Evolutionary conservation across 2,113 vertebrate species (phyloP), one percentile per base, ranked within the genome.

Genomic region (Xenopus borealis): DNA sequence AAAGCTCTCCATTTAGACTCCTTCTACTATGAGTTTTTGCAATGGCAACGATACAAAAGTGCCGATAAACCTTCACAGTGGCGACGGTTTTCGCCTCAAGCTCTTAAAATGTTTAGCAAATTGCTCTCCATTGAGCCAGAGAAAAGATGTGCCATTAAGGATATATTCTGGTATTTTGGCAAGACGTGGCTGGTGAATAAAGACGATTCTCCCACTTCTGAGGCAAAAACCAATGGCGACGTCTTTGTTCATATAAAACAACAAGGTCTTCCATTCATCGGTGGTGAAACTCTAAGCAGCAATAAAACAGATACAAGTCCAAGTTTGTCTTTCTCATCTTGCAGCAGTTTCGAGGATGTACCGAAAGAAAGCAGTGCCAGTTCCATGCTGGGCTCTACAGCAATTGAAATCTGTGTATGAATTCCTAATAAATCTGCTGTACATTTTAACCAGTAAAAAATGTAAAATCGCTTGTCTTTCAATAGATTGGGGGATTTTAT

Each of bases 11-110:
- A 90, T 23, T 85, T 89, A 0, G 92, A 94, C 80, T 86, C 91
- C 14, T 94, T 94, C 83, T 94, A 94, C 72, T 91, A 93, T 70
- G 92, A 94, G 87, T 94, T 93, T 79, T 85, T 91, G 61, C 88
- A 90, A 81, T 94, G 92, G 92, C 92, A 94, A 86, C 83, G 82
- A 69, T 89, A 88, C 69, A 82, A 89, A 57, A 84, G 82, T 0
- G 82, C 82, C 74, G 55, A 82, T 0, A 87, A 92, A n/a, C 92
- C 92, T 2, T 94, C 92, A 0, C 92, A 94, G 81, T 94, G 92
- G 92, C 85, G 92, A 14, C 85, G 92, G 62, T 94, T 94, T 85
- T 92, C 91, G 0, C 88, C 92, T 57, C 90, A 93, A 79, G 90
- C 90, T 10, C 88, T 93, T 1, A 88, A 90, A 66, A 92, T 94